Evolutionary conservation across 2,888 invertebrate genomes (phyloP).

Genomic region (Leptarthrus brevirostris): DNA sequence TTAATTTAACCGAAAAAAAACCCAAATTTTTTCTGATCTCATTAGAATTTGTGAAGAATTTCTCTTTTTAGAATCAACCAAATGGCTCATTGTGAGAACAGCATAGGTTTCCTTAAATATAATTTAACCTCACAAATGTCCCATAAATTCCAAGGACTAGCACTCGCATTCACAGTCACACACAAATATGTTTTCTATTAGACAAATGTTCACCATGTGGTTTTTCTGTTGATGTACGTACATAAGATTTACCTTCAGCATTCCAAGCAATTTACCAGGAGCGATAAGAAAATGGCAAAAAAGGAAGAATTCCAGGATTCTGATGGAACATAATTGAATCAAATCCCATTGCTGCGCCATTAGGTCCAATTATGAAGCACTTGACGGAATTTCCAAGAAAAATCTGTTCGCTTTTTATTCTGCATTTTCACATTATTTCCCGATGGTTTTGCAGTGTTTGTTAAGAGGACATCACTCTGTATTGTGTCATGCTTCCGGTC

Average conservation of each 20-base stretch:
- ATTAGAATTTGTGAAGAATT: too few species aligned
- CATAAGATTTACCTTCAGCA: slow-evolving; percentile 35
- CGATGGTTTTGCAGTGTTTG: background rate
- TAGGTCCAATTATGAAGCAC: slow-evolving; percentile 49
- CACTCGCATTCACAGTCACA: background rate
- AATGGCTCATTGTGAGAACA: too few species aligned
- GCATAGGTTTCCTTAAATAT: too few species aligned
- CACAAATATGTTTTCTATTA: background rate
- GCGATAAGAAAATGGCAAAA: slow-evolving; percentile 35
- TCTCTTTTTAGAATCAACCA: too few species aligned
- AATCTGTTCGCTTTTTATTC: slow-evolving; percentile 21
- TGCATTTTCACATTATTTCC: slow-evolving; percentile 16
- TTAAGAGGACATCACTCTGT: too few species aligned
- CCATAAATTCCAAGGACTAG: too few species aligned
- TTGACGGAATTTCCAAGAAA: slow-evolving; percentile 34
- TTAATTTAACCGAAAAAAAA: too few species aligned
- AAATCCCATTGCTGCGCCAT: slow-evolving; percentile 47
- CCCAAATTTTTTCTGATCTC: too few species aligned
- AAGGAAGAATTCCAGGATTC: background rate
- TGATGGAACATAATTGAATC: slow-evolving; percentile 42
- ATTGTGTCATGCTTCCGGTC: too few species aligned
- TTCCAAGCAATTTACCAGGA: slow-evolving; percentile 40
- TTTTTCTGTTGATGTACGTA: background rate
- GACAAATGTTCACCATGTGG: background rate
- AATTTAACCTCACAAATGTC: too few species aligned